These are phyloP conservation scores for Oriolus oriolus DNA, from an alignment of 2,113 vertebrate genomes.

Conservation along the genomic window DNA sequence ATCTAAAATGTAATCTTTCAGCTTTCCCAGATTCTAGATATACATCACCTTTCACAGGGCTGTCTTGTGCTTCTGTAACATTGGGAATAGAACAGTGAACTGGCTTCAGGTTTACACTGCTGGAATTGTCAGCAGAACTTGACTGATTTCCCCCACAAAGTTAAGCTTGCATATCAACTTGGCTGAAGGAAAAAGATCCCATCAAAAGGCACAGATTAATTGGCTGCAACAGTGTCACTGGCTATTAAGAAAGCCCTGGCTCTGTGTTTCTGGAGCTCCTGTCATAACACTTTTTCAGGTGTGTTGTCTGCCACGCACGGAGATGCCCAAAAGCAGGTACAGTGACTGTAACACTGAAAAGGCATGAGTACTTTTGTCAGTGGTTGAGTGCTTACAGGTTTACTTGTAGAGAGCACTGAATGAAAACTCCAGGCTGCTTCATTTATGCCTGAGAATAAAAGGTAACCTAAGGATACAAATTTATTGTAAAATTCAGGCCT, in stretches of 20 bases:
- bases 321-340: not conserved
- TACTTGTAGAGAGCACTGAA: not conserved
- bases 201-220: not conserved
- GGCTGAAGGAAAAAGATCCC: not conserved
- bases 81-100: not conserved
- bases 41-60: not conserved
- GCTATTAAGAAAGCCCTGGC: not conserved
- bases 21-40: not conserved
- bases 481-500: not conserved
- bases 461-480: not conserved
- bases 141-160: not conserved
- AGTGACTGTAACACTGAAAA: not conserved
- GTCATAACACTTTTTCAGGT: not conserved
- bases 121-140: not conserved
- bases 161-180: not conserved
- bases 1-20: not conserved
- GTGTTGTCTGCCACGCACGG: not conserved
- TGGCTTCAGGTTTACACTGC: not conserved
- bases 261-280: not conserved
- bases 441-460: not conserved
- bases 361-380: not conserved
- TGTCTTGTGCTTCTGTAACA: not conserved
- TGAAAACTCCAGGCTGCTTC: not conserved
- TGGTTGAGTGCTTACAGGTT: not conserved
- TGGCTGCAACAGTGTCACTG: not conserved